Conservation (phyloP, 1,140 invertebrate species). For the Heliothis subflexa region DNA sequence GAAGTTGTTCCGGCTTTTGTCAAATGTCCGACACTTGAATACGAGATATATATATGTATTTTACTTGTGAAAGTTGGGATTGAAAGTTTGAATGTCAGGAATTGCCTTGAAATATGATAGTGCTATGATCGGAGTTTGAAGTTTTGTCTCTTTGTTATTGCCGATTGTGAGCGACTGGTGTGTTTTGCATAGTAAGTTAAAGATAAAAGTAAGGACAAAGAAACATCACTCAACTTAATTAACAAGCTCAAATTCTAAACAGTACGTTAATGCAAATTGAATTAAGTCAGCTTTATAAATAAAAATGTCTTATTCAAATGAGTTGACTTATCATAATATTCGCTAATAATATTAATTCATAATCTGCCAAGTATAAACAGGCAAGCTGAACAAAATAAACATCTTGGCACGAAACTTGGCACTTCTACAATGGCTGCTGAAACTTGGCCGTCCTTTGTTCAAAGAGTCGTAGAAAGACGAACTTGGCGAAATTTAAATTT, state of each 20-base stretch:
- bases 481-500: constrained; percentile 75
- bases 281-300: no score
- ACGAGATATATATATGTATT: constrained; percentile 40
- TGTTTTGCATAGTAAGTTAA: no score
- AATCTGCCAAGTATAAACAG: constrained; percentile 20
- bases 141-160: not conserved
- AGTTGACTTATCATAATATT: constrained; percentile 6
- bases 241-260: no score
- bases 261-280: no score
- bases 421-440: constrained; percentile 26
- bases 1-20: constrained; percentile 25
- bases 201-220: no score
- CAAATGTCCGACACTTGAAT: constrained; percentile 34
- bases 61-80: constrained; percentile 38
- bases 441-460: constrained; percentile 40
- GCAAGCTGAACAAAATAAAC: constrained; percentile 24
- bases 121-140: constrained; percentile 9
- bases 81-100: constrained; percentile 30
- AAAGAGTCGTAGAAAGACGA: constrained; percentile 53
- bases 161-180: not conserved
- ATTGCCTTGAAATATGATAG: constrained; percentile 37
- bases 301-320: not conserved
- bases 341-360: constrained; percentile 6
- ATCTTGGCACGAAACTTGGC: constrained; percentile 36
- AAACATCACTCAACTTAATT: no score